phyloP scores from a whole-genome alignment of 2,113 vertebrate genomes.

The Terrapene triunguis region DNA sequence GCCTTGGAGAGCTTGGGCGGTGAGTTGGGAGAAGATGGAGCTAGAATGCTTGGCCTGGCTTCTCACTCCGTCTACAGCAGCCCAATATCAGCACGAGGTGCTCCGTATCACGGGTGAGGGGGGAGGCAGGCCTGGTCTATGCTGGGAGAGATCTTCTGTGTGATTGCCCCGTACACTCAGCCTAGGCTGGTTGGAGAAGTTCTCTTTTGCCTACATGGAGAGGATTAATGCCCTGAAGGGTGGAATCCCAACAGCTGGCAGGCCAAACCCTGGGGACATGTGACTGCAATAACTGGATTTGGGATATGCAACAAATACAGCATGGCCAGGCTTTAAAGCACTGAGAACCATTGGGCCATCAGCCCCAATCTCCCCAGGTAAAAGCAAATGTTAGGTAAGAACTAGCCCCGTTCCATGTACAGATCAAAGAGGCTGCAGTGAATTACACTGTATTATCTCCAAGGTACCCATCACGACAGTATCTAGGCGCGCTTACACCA shows the following conservation, averaged over 20 bases:
- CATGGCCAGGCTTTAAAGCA: neutral
- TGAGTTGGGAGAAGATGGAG: fast-evolving
- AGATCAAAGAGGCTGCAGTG: neutral
- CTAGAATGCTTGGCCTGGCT: neutral
- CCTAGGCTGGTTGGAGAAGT: neutral
- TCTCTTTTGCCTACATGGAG: neutral
- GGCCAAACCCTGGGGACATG: neutral
- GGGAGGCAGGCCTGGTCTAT: conserved; percentile 2
- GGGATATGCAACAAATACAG: conserved; percentile 36
- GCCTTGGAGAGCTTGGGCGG: fast-evolving
- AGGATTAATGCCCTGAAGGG: neutral
- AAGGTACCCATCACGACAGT: neutral
- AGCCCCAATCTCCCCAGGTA: neutral
- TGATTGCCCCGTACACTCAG: neutral
- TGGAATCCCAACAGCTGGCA: neutral
- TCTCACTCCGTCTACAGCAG: neutral
- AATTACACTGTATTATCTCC: neutral
- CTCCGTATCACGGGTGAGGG: neutral
- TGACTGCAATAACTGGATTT: conserved; percentile 7
- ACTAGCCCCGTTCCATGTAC: neutral
- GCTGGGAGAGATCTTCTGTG: neutral
- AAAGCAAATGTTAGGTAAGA: neutral
- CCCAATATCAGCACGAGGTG: conserved; percentile 15
- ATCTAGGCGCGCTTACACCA: neutral
- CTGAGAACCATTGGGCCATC: neutral